Evolutionary conservation across 2,797 vertebrate species (phyloP).

Genomic region (Macropodus opercularis): DNA sequence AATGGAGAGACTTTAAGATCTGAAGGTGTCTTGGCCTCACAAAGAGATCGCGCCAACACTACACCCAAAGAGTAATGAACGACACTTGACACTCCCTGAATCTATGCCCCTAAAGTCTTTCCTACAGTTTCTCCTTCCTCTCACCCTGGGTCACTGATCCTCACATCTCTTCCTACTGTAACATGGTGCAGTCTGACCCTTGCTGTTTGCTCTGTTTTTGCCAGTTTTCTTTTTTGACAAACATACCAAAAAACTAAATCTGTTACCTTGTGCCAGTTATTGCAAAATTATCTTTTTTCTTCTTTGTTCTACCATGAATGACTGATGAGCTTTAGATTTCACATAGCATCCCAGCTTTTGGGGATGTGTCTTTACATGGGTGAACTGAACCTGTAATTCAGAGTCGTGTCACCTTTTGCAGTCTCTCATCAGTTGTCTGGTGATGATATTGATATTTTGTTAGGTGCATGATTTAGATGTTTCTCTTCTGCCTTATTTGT

Average conservation of each 20-base stretch:
- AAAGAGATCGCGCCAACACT: conserved; percentile 47
- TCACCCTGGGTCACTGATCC: conserved; percentile 1
- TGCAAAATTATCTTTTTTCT: too few species aligned
- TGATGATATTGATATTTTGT: neutral
- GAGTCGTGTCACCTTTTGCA: neutral
- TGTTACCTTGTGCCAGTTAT: too few species aligned
- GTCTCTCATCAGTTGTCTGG: neutral
- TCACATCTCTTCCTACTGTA: neutral
- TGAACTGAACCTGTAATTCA: conserved; percentile 1
- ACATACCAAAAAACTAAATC: neutral
- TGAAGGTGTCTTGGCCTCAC: conserved; percentile 66
- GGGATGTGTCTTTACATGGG: neutral
- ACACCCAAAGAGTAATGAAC: conserved; percentile 69
- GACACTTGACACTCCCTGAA: conserved; percentile 25
- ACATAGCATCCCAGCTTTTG: too few species aligned
- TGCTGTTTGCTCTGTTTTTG: conserved; percentile 1
- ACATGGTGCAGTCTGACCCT: conserved; percentile 6
- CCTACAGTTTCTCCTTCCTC: conserved; percentile 3
- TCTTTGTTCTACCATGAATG: too few species aligned
- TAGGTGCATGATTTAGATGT: neutral
- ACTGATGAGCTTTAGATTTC: too few species aligned
- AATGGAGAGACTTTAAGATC: conserved; percentile 78
- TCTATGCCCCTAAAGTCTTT: neutral
- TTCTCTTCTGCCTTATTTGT: neutral
- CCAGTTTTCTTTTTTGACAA: neutral